Evolutionary conservation across 2,888 invertebrate species (phyloP), one percentile per base, ranked within the genome.

Genomic region (Eupithecia inturbata): DNA sequence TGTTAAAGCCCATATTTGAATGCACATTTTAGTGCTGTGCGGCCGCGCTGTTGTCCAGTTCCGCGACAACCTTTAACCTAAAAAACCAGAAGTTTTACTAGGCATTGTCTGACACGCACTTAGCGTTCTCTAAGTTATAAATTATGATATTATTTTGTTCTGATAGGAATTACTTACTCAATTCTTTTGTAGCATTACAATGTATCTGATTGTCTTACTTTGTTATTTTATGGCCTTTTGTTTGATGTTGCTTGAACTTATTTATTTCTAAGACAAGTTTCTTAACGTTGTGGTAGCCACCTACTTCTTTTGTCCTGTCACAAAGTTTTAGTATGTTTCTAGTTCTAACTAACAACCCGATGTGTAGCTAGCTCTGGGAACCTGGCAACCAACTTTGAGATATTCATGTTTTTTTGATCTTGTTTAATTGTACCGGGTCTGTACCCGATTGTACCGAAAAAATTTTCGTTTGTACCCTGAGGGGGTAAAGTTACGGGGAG

Each of bases 171-270:
- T 70, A 62, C 41, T 19, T 31, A n/a, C n/a, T n/a, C n/a, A n/a
- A 63, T 72, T 66, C 57, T 64, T 72, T 70, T 72, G 68, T 70
- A 36, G 12, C 16, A 26, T n/a, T 69, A 75, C 72, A 75, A 72
- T 64, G 70, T 75, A 19, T 22, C 26, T 75, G 57, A 72, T 72
- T 70, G 36, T 36, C 19, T 75, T 49, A 70, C 66, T 67, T 39
- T 16, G 26, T 60, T n/a, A 67, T 72, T 75, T 70, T 69, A 74
- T 67, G 53, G 36, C 16, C 60, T 67, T 69, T 75, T 75, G 75
- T 75, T 70, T 63, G 39, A 39, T 26, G 36, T 66, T 26, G 26
- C 22, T 14, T 26, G 26, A 66, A 39, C 66, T 39, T 36, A 22
- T 33, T 36, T 33, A 31, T 36, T 36, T 64, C 5, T 63, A 16